Evolutionary conservation across 2,888 invertebrate species (phyloP), one percentile per base, ranked within the genome.

Genomic region (Drosophila affinis): DNA sequence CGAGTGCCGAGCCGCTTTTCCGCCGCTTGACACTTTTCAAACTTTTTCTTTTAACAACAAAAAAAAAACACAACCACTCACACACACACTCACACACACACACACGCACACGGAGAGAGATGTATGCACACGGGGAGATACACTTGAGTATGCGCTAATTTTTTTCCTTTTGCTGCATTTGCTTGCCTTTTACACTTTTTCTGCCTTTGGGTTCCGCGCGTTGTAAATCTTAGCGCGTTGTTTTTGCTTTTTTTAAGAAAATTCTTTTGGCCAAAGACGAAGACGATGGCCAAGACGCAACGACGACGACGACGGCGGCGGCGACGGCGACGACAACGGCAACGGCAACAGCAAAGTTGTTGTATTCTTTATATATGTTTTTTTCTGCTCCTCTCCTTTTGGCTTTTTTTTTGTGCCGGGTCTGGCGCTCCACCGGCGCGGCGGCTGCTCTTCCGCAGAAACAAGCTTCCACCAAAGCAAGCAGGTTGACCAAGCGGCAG

Each of bases 101-200:
- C 59, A 12, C 48, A 48, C 32, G 46, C 56, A 12, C 45, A 18
- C 49, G 49, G 24, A 63, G 46, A 48, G 27, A 52, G 32, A 21
- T 21, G 3, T 21, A 21, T 21, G 49, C 56, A 12, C 45, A 18
- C 49, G 49, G 24, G 24, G 59, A 60, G 39, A 61, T 58, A 68
- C 85, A 84, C 85, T 79, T 77, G 77, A 86, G 79, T 88, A 79
- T 83, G 83, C 88, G 88, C 88, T 82, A 83, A 88, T 88, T 83
- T 88, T 85, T 87, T 71, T 70, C 29, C 56, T 57, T 65, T 65
- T 72, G 64, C 69, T 70, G 68, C 77, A 62, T 79, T 77, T 77
- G 76, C 72, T n/a, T 78, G 78, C 68, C 81, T 87, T 75, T 85
- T 79, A 82, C 88, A 83, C 86, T 86, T 83, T 83, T 84, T 84